Conservation (phyloP, 2,888 invertebrate species). For the Thelaira solivaga region DNA sequence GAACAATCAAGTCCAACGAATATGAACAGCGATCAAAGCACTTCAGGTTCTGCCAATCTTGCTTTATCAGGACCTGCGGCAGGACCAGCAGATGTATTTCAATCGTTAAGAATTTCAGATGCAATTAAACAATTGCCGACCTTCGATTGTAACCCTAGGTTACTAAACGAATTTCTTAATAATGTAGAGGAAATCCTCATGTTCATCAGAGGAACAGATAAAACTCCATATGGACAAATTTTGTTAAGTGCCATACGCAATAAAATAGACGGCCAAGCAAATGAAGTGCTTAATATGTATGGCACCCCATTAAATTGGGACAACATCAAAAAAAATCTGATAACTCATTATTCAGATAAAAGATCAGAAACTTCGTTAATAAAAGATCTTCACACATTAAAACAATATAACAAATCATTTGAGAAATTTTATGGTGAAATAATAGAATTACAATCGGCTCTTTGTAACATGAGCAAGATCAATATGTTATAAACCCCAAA, state of each 20-base stretch:
- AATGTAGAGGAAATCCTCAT: not conserved
- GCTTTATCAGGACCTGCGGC: not conserved
- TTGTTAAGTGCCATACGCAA: too few species aligned
- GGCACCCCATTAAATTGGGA: too few species aligned
- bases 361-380: not conserved
- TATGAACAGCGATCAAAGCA: too few species aligned
- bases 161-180: not conserved
- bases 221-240: not conserved
- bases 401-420: not conserved
- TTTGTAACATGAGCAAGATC: not conserved
- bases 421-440: not conserved
- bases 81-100: not conserved
- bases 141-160: not conserved
- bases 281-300: too few species aligned
- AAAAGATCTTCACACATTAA: too few species aligned
- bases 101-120: not conserved
- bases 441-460: not conserved
- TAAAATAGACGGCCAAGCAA: too few species aligned
- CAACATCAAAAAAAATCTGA: not conserved
- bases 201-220: not conserved
- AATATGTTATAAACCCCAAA: too few species aligned
- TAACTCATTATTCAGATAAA: not conserved
- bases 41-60: too few species aligned
- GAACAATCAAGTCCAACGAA: too few species aligned
- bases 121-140: not conserved